A percentile compares a stretch with the other conserved stretches of the same genome.
Conservation (phyloP, 2,797 vertebrate species). For the Sebastes minor region DNA sequence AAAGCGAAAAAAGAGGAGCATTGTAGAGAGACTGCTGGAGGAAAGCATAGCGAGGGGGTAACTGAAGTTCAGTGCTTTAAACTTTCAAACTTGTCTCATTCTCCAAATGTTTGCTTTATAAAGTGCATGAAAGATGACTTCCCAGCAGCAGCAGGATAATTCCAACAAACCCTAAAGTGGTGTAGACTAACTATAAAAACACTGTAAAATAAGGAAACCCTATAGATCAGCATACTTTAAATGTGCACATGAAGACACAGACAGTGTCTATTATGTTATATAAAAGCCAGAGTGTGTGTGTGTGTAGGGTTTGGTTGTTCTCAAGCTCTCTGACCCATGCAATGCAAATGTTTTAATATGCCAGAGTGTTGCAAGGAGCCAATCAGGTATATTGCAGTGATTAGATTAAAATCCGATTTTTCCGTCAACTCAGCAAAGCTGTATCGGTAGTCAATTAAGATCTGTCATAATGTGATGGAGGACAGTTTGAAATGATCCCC, state of each 20-base stretch:
- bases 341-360: conserved; percentile 79
- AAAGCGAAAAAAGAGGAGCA: conserved; percentile 36
- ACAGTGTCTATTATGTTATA: conserved; percentile 43
- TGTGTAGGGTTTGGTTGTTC: conserved; percentile 52
- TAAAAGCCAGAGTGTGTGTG: conserved; percentile 36
- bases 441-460: conserved; percentile 83
- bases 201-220: conserved; percentile 17
- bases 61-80: conserved; percentile 48
- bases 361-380: conserved; percentile 72
- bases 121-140: conserved; percentile 12
- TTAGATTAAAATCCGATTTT: conserved; percentile 81
- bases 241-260: conserved; percentile 8
- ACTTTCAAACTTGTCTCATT: conserved; percentile 53
- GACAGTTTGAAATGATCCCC: conserved; percentile 82
- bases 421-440: conserved; percentile 79
- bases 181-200: conserved; percentile 7
- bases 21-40: conserved; percentile 21
- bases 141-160: conserved; percentile 10
- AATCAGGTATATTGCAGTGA: conserved; percentile 79
- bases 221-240: conserved; percentile 38
- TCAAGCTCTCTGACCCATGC: conserved; percentile 47
- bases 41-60: conserved; percentile 30
- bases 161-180: conserved; percentile 38
- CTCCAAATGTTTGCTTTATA: conserved; percentile 43
- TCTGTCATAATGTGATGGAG: conserved; percentile 82